A percentile compares a stretch with the other conserved stretches of the same genome.
phyloP scores from a whole-genome alignment of 2,797 vertebrate species.

The Argentina silus region DNA sequence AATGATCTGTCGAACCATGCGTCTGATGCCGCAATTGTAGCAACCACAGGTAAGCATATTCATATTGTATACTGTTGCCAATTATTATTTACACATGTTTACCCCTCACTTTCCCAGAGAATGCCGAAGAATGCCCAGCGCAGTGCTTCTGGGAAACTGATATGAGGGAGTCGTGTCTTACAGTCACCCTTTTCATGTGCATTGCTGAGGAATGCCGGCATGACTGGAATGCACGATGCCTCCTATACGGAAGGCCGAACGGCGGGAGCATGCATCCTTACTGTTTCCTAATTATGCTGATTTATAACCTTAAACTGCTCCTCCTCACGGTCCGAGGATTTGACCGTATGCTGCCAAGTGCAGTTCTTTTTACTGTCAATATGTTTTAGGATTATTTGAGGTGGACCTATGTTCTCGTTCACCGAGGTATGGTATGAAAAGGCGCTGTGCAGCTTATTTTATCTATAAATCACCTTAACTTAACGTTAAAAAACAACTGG shows the following conservation, averaged over 20 bases:
- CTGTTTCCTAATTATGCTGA: slow-evolving; percentile 11
- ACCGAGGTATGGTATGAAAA: background rate
- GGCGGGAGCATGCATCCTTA: slow-evolving; percentile 5
- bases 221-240: slow-evolving; percentile 61
- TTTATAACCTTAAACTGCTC: slow-evolving; percentile 16
- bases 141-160: slow-evolving; percentile 39
- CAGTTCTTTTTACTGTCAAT: background rate
- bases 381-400: background rate
- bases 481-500: slow-evolving; percentile 4
- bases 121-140: slow-evolving; percentile 62
- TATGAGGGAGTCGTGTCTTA: slow-evolving; percentile 31
- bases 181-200: slow-evolving; percentile 26
- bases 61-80: slow-evolving; percentile 11
- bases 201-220: slow-evolving; percentile 60
- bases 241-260: slow-evolving; percentile 24
- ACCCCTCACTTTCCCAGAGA: slow-evolving; percentile 38
- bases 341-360: background rate
- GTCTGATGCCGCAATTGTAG: slow-evolving; percentile 67
- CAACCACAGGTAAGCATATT: slow-evolving; percentile 74
- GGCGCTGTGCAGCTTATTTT: background rate
- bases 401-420: background rate
- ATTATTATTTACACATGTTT: slow-evolving; percentile 1
- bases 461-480: background rate
- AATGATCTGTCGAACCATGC: slow-evolving; percentile 63
- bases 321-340: background rate